These are phyloP conservation scores for Nowickia ferox DNA, from an alignment of 2,888 invertebrate species.

Conservation along the genomic window DNA sequence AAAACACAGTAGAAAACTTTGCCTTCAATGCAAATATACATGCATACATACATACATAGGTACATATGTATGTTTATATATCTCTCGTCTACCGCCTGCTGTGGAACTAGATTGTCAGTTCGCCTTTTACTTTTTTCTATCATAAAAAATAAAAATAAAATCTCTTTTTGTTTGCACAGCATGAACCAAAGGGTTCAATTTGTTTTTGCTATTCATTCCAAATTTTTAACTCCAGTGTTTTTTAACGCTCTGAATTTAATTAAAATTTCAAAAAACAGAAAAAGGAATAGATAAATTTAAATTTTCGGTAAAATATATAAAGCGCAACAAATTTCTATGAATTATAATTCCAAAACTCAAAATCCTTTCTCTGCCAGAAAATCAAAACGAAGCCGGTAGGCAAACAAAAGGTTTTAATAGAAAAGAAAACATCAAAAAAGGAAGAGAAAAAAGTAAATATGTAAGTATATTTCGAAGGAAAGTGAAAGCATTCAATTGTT, in stretches of 20 bases:
- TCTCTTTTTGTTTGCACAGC: slow-evolving; percentile 36
- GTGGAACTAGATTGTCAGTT: slow-evolving; percentile 68
- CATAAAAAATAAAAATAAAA: slow-evolving; percentile 15
- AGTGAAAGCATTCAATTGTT: slow-evolving; percentile 60
- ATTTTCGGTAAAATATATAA: slow-evolving; percentile 69
- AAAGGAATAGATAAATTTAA: slow-evolving; percentile 38
- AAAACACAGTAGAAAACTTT: neutral
- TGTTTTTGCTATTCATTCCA: neutral
- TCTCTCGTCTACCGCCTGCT: slow-evolving; percentile 52
- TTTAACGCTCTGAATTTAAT: slow-evolving; percentile 70
- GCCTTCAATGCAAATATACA: neutral
- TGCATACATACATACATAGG: neutral
- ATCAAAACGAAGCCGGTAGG: neutral
- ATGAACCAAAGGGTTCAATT: slow-evolving; percentile 55
- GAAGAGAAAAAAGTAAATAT: neutral
- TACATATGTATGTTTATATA: neutral
- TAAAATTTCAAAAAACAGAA: slow-evolving; percentile 38
- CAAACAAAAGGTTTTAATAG: neutral
- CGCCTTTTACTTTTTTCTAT: neutral
- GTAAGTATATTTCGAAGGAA: slow-evolving; percentile 56
- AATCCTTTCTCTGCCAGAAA: slow-evolving; percentile 13
- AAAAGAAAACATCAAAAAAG: slow-evolving; percentile 1
- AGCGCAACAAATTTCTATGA: slow-evolving; percentile 66
- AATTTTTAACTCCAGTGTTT: neutral
- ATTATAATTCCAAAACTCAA: slow-evolving; percentile 45